A percentile compares a stretch with the other conserved stretches of the same genome.
These are phyloP conservation scores for Isaurus tuberculatus DNA, from an alignment of 92 coral and sea anemone species.

Conservation along the genomic window DNA sequence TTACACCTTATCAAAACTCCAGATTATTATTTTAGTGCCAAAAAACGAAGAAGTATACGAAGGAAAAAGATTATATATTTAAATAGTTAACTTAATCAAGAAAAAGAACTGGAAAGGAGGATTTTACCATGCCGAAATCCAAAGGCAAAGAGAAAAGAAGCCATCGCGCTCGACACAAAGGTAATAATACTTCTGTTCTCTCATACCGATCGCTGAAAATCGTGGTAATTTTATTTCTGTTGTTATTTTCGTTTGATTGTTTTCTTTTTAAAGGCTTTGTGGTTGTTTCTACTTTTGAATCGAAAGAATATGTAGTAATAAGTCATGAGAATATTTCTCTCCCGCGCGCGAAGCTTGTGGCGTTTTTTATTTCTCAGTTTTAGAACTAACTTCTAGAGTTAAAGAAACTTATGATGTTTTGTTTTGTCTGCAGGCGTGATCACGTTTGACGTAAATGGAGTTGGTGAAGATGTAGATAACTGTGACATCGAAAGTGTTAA, in stretches of 20 bases:
- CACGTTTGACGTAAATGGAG: constrained; percentile 33
- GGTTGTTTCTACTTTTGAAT: neutral
- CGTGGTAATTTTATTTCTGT: neutral
- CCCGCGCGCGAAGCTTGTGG: neutral
- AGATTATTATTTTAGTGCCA: constrained; percentile 72
- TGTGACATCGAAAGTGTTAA: constrained; percentile 79
- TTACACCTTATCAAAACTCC: constrained; percentile 61
- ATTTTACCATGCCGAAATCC: constrained; percentile 79
- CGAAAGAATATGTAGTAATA: neutral
- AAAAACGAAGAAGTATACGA: constrained; percentile 92
- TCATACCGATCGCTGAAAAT: neutral
- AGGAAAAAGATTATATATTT: constrained; percentile 80
- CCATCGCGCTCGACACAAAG: constrained; percentile 76
- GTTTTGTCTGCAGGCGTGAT: constrained; percentile 25
- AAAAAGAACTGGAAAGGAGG: constrained; percentile 6
- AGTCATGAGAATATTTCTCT: neutral
- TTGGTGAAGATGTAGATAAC: constrained; percentile 65
- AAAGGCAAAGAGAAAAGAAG: constrained; percentile 74
- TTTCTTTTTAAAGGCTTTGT: neutral
- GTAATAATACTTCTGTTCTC: constrained; percentile 55
- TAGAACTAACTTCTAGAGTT: neutral
- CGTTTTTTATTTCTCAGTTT: neutral
- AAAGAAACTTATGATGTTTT: neutral
- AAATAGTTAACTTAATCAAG: constrained; percentile 62
- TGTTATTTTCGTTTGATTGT: neutral